Evolutionary conservation across 2,888 invertebrate species (phyloP).

Genomic region (Fabriciana adippe): DNA sequence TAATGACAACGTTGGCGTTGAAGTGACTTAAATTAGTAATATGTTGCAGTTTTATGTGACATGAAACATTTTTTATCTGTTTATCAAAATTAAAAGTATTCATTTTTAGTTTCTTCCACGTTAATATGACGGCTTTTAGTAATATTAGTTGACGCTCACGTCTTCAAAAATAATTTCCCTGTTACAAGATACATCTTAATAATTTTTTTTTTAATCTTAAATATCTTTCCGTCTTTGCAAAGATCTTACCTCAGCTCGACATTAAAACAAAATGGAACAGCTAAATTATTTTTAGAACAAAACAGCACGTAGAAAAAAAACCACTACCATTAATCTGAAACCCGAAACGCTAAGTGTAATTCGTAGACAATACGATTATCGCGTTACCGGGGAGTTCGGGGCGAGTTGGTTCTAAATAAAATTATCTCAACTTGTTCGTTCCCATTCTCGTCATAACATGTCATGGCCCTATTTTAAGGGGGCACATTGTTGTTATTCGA

Average conservation of each 20-base stretch:
- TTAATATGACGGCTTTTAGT: neutral
- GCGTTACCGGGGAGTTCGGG: constrained; percentile 51
- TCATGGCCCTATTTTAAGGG: constrained; percentile 14
- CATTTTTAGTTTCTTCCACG: neutral
- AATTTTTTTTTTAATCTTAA: too few relatives aligned
- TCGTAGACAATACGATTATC: constrained; percentile 57
- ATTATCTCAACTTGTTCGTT: constrained; percentile 59
- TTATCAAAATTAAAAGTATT: neutral
- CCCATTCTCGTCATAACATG: constrained; percentile 50
- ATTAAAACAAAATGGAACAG: neutral
- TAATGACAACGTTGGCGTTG: neutral
- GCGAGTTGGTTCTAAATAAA: constrained; percentile 58
- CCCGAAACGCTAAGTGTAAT: constrained; percentile 47
- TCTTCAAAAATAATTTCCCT: too few relatives aligned
- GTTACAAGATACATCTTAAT: too few relatives aligned
- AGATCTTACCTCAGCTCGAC: too few relatives aligned
- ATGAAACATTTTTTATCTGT: neutral
- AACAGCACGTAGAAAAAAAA: constrained; percentile 1
- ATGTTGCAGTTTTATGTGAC: neutral
- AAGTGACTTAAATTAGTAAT: constrained; percentile 7
- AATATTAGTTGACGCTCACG: too few relatives aligned
- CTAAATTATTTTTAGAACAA: neutral
- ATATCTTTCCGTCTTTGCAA: too few relatives aligned
- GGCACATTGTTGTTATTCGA: constrained; percentile 24
- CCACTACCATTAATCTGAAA: constrained; percentile 43